phyloP scores from a whole-genome alignment of 2,888 invertebrate species.

The Ichneumoninae sp. region DNA sequence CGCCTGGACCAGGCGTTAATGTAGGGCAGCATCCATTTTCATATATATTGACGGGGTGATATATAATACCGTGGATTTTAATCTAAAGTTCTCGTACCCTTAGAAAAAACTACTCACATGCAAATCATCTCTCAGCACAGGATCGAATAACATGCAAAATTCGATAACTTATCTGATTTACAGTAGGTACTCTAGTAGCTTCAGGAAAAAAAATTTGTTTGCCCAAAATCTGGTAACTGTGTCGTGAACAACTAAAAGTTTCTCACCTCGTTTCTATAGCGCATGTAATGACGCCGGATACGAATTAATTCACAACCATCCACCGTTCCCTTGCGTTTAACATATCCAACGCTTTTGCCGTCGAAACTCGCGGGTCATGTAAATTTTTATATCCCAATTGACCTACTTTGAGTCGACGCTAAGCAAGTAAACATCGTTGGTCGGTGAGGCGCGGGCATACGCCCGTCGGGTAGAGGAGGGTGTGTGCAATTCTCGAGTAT shows the following conservation, averaged over 20 bases:
- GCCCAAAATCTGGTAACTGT: slow-evolving; percentile 17
- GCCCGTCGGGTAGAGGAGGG: slow-evolving; percentile 22
- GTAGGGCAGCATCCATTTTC: neutral
- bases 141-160: slow-evolving; percentile 10
- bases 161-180: neutral
- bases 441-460: slow-evolving; percentile 14
- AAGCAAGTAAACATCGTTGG: slow-evolving; percentile 57
- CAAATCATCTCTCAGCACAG: neutral
- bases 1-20: neutral
- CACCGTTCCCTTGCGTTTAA: slow-evolving; percentile 53
- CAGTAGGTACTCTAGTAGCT: neutral
- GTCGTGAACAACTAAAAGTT: slow-evolving; percentile 23
- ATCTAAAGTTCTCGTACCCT: neutral
- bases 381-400: slow-evolving; percentile 68
- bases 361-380: slow-evolving; percentile 63
- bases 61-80: neutral
- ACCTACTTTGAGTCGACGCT: slow-evolving; percentile 62
- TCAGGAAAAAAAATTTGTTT: slow-evolving; percentile 2
- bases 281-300: slow-evolving; percentile 32
- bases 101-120: slow-evolving; percentile 2
- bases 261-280: slow-evolving; percentile 36
- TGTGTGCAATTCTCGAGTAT: slow-evolving; percentile 61
- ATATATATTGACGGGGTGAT: neutral
- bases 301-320: slow-evolving; percentile 56
- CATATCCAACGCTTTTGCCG: slow-evolving; percentile 43